Evolutionary conservation across 2,797 vertebrate genomes (phyloP).

Genomic region (Diplodus sargus): DNA sequence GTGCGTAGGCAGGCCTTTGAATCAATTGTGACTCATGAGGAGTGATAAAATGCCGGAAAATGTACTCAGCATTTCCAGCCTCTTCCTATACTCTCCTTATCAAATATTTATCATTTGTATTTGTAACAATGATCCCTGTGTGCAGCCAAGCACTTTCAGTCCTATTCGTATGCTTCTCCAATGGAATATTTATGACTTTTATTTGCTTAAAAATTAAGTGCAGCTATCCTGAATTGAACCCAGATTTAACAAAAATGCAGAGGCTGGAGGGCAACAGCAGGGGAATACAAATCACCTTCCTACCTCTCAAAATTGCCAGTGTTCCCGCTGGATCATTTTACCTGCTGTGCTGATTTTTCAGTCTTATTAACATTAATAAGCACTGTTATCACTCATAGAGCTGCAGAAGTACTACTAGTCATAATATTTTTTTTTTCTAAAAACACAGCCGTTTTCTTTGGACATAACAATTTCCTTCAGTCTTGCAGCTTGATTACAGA

Average conservation of each 20-base stretch:
- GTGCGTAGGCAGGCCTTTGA: conserved; percentile 7
- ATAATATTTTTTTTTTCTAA: neutral
- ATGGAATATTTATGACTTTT: conserved; percentile 67
- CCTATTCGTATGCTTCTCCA: conserved; percentile 31
- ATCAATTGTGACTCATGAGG: conserved; percentile 4
- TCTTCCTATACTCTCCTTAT: conserved; percentile 1
- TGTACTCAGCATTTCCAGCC: conserved; percentile 11
- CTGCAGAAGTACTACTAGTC: conserved; percentile 14
- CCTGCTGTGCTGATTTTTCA: conserved; percentile 37
- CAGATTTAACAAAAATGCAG: conserved; percentile 53
- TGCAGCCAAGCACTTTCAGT: conserved; percentile 29
- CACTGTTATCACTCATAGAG: conserved; percentile 22
- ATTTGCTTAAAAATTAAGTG: conserved; percentile 64
- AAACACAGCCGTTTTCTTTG: conserved; percentile 13
- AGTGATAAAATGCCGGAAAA: conserved; percentile 9
- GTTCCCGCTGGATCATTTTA: conserved; percentile 38
- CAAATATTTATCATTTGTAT: conserved; percentile 29
- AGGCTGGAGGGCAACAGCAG: conserved; percentile 42
- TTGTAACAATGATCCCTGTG: conserved; percentile 18
- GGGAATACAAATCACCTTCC: conserved; percentile 61
- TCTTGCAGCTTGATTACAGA: conserved; percentile 1
- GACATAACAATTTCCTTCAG: neutral
- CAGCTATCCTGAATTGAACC: conserved; percentile 60
- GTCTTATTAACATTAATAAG: conserved; percentile 47
- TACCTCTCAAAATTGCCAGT: conserved; percentile 24